phyloP scores from a whole-genome alignment of 2,888 invertebrate species.

The Amaurobius ferox region DNA sequence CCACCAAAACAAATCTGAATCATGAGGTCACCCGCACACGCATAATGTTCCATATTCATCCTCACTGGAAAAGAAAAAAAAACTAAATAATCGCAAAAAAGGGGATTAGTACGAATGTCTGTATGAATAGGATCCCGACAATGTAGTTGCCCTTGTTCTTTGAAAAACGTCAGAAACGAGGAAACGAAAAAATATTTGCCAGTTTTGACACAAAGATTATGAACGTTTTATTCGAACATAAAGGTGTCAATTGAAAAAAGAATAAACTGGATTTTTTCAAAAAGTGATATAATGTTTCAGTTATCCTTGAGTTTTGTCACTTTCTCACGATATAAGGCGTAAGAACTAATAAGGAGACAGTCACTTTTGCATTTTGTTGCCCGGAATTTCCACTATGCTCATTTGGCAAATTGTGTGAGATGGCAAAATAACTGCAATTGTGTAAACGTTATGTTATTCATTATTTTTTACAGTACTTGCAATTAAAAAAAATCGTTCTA shows the following conservation, averaged over 20 bases:
- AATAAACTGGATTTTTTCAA: neutral
- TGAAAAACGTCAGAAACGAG: neutral
- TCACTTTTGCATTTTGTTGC: neutral
- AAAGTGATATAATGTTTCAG: neutral
- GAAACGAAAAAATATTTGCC: slow-evolving; percentile 1
- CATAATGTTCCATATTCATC: neutral
- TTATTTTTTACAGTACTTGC: no score
- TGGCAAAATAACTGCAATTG: no score
- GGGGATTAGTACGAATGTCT: neutral
- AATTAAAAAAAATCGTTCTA: no score
- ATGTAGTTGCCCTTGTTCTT: neutral
- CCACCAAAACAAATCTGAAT: neutral
- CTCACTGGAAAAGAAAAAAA: neutral
- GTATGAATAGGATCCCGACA: neutral
- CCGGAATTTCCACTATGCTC: no score
- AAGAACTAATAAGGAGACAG: neutral
- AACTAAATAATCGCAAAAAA: slow-evolving; percentile 1
- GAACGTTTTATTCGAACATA: neutral
- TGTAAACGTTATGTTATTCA: no score
- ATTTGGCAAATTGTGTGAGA: no score
- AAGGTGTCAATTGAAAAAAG: neutral
- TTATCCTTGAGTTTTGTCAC: slow-evolving; percentile 5
- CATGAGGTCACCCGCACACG: slow-evolving; percentile 7
- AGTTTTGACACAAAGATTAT: slow-evolving; percentile 9
- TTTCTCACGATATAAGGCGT: neutral